Conservation (phyloP, 1,140 invertebrate species). For the Lepidurus apus region DNA sequence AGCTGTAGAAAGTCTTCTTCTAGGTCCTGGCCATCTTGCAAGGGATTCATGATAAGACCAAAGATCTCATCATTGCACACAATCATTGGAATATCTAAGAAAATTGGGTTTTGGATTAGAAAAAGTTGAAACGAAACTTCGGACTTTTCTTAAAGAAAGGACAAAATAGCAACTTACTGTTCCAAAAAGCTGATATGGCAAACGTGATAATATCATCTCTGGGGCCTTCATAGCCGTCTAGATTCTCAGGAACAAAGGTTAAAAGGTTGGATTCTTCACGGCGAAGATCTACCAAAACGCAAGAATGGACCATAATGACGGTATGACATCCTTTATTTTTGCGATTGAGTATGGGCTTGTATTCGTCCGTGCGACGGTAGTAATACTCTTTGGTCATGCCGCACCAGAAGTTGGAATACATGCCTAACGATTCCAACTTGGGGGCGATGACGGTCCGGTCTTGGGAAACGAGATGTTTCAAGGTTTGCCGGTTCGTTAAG, state of each 20-base stretch:
- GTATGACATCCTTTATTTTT: slow-evolving; percentile 67
- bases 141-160: neutral
- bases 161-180: slow-evolving; percentile 48
- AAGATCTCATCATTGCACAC: slow-evolving; percentile 76
- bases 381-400: slow-evolving; percentile 84
- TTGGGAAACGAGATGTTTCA: slow-evolving; percentile 63
- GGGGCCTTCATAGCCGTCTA: slow-evolving; percentile 64
- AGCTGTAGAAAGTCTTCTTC: slow-evolving; percentile 64
- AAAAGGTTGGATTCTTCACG: slow-evolving; percentile 56
- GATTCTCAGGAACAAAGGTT: slow-evolving; percentile 64
- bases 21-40: slow-evolving; percentile 63
- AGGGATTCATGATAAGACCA: slow-evolving; percentile 75
- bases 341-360: slow-evolving; percentile 69
- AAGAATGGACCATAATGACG: slow-evolving; percentile 90
- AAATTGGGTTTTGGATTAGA: slow-evolving; percentile 33
- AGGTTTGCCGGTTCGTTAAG: slow-evolving; percentile 62
- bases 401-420: slow-evolving; percentile 95
- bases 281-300: slow-evolving; percentile 74
- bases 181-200: slow-evolving; percentile 71
- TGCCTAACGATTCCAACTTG: slow-evolving; percentile 74
- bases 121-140: slow-evolving; percentile 23
- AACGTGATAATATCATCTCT: slow-evolving; percentile 92
- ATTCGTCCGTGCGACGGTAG: slow-evolving; percentile 79
- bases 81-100: slow-evolving; percentile 60
- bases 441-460: slow-evolving; percentile 65